These are phyloP conservation scores for Neopipo cinnamomea DNA, from an alignment of 2,113 vertebrate genomes.

Conservation along the genomic window DNA sequence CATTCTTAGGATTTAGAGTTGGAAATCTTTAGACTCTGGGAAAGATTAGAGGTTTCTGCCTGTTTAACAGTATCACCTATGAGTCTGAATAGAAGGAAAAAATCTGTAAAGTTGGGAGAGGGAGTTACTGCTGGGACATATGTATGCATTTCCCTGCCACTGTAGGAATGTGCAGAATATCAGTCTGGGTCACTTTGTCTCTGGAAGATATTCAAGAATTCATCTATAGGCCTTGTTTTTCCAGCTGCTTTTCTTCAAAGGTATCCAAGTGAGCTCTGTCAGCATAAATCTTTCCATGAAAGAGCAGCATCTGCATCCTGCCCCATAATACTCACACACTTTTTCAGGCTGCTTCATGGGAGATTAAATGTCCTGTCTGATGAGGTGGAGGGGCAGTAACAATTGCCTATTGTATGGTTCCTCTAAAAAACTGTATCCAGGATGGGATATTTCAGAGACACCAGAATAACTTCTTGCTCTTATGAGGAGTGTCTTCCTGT, in stretches of 20 bases:
- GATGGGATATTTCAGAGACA: not conserved
- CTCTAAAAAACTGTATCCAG: not conserved
- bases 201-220: not conserved
- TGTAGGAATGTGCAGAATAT: not conserved
- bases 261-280: not conserved
- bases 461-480: not conserved
- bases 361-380: not conserved
- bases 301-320: not conserved
- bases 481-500: not conserved
- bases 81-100: not conserved
- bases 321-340: not conserved
- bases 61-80: not conserved
- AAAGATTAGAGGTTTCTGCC: not conserved
- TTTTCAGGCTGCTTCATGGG: not conserved
- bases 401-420: not conserved
- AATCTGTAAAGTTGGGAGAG: not conserved
- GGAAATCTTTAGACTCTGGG: not conserved
- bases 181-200: not conserved
- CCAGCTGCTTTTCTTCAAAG: constrained; percentile 21
- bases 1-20: not conserved
- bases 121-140: not conserved
- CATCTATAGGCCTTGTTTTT: not conserved
- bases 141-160: not conserved
- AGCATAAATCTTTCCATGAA: not conserved
- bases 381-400: not conserved